Conservation (phyloP, 2,113 vertebrate genomes). For the Brienomyrus brachyistius region DNA sequence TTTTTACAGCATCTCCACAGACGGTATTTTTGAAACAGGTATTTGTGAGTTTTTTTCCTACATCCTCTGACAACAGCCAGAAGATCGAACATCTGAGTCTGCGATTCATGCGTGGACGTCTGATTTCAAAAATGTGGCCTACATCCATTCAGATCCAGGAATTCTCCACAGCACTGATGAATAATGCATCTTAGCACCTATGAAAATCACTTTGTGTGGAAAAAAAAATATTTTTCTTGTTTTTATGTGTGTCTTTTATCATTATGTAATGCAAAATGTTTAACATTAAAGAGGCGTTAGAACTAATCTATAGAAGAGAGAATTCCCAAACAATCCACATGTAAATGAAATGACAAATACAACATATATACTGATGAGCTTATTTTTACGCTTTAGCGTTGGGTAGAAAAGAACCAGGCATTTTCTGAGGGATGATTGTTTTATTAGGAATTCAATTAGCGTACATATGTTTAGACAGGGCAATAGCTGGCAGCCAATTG, state of each 20-base stretch:
- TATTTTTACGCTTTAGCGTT: neutral
- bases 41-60: neutral
- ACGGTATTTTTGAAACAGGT: constrained; percentile 4
- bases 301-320: neutral
- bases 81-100: neutral
- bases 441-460: constrained; percentile 47
- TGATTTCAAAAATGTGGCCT: neutral
- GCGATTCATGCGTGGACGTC: neutral
- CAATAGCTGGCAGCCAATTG: constrained; percentile 25
- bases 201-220: neutral
- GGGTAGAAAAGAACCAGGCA: neutral
- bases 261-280: neutral
- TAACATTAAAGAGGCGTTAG: neutral
- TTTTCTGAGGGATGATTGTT: neutral
- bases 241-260: neutral
- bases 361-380: neutral
- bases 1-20: neutral
- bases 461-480: constrained; percentile 51
- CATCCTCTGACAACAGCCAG: neutral
- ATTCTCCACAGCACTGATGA: neutral
- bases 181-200: neutral
- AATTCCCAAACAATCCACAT: neutral
- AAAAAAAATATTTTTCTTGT: neutral
- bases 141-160: neutral
- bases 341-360: neutral